A percentile compares a stretch with the other conserved stretches of the same genome.
These are phyloP conservation scores for Crotalus tigris DNA, from an alignment of 2,113 vertebrate genomes.

Conservation along the genomic window DNA sequence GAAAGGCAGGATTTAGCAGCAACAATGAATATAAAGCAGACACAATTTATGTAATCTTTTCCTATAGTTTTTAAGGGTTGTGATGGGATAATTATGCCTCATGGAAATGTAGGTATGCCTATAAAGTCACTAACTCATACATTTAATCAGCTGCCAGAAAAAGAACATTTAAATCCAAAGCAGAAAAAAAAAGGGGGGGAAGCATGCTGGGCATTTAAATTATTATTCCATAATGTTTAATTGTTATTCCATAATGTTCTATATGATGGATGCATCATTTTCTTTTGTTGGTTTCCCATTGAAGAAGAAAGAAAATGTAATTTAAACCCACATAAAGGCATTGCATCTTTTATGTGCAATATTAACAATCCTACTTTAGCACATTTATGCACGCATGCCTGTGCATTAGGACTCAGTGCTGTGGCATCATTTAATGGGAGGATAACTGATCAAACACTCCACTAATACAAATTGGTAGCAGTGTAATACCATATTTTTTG, in stretches of 20 bases:
- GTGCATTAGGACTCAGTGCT: background rate
- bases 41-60: background rate
- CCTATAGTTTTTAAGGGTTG: background rate
- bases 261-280: background rate
- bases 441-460: background rate
- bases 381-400: background rate
- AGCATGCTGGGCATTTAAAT: background rate
- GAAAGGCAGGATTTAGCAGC: slow-evolving; percentile 32
- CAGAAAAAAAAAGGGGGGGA: background rate
- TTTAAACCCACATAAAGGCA: background rate
- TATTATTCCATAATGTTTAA: background rate
- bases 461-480: background rate
- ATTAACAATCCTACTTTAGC: background rate
- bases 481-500: background rate
- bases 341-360: background rate
- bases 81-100: accelerated
- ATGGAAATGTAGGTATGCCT: background rate
- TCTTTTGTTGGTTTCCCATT: background rate
- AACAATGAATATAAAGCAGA: background rate
- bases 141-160: background rate
- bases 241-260: background rate
- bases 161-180: background rate
- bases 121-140: background rate
- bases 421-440: background rate
- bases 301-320: background rate